A percentile compares a stretch with the other conserved stretches of the same genome.
Conservation (phyloP, 2,888 invertebrate species). For the Nymphalis urticae region DNA sequence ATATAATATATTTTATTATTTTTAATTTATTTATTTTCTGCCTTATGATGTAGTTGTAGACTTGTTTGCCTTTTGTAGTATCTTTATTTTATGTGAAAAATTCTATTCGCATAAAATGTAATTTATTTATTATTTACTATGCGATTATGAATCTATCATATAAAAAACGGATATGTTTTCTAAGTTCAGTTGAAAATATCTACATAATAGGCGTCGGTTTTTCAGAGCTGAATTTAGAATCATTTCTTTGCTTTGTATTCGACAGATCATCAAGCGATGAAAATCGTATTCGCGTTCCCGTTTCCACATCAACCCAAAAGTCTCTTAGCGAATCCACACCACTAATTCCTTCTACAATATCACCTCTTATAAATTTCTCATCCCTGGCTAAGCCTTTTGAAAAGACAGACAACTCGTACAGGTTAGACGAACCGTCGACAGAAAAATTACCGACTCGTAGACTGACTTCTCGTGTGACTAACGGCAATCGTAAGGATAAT, state of each 20-base stretch:
- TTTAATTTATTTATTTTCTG: slow-evolving; percentile 6
- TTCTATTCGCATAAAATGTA: slow-evolving; percentile 22
- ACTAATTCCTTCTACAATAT: slow-evolving; percentile 55
- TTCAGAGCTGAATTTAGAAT: slow-evolving; percentile 70
- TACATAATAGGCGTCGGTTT: neutral
- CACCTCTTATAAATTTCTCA: slow-evolving; percentile 66
- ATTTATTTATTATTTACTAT: neutral
- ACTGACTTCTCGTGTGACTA: slow-evolving; percentile 60
- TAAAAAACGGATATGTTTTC: slow-evolving; percentile 8
- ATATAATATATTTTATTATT: slow-evolving; percentile 9
- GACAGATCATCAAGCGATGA: slow-evolving; percentile 81
- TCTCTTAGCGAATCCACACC: slow-evolving; percentile 62
- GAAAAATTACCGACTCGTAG: slow-evolving; percentile 56
- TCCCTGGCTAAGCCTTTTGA: slow-evolving; percentile 77
- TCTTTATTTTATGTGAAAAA: slow-evolving; percentile 45
- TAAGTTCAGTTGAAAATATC: slow-evolving; percentile 15
- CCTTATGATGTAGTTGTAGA: slow-evolving; percentile 22
- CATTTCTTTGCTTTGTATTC: slow-evolving; percentile 79
- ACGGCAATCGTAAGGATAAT: slow-evolving; percentile 55
- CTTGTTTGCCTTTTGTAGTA: slow-evolving; percentile 40
- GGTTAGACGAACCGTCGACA: slow-evolving; percentile 63
- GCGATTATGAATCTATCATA: neutral
- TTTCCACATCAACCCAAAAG: slow-evolving; percentile 69
- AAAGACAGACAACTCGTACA: slow-evolving; percentile 70
- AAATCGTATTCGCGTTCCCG: slow-evolving; percentile 65